A percentile compares a stretch with the other conserved stretches of the same genome.
Conservation (phyloP, 2,113 vertebrate genomes). For the Stictonetta naevosa region DNA sequence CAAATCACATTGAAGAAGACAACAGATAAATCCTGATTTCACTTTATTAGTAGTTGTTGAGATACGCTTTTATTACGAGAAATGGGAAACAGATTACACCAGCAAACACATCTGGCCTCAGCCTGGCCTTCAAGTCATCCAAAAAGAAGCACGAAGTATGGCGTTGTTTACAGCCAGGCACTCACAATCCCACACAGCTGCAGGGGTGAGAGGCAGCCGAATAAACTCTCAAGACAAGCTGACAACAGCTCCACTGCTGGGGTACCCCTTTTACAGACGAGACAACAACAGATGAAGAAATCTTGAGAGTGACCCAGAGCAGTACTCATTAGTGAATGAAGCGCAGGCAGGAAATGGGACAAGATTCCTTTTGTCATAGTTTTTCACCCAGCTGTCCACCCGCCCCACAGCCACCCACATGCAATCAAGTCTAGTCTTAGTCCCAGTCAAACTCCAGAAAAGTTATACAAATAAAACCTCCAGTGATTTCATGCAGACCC, state of each 20-base stretch:
- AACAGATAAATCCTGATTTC: conserved; percentile 32
- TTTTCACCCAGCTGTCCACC: conserved; percentile 62
- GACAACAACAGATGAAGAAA: conserved; percentile 70
- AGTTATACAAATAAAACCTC: conserved; percentile 23
- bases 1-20: conserved; percentile 38
- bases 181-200: conserved; percentile 42
- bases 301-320: conserved; percentile 51
- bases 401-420: conserved; percentile 38
- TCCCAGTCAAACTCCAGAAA: not conserved
- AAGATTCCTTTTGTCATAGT: conserved; percentile 55
- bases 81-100: conserved; percentile 54
- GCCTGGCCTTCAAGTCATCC: conserved; percentile 27
- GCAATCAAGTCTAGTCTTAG: conserved; percentile 37
- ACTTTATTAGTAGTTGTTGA: conserved; percentile 49
- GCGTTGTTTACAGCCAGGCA: conserved; percentile 40
- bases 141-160: conserved; percentile 38
- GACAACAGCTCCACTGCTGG: conserved; percentile 43
- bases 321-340: conserved; percentile 49
- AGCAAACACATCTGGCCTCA: conserved; percentile 59
- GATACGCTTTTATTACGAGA: conserved; percentile 49
- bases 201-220: conserved; percentile 43
- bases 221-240: conserved; percentile 57
- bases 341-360: conserved; percentile 44
- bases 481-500: conserved; percentile 21
- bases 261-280: conserved; percentile 55